These are phyloP conservation scores for Trialeurodes vaporariorum DNA, from an alignment of 1,140 invertebrate species.

Conservation along the genomic window DNA sequence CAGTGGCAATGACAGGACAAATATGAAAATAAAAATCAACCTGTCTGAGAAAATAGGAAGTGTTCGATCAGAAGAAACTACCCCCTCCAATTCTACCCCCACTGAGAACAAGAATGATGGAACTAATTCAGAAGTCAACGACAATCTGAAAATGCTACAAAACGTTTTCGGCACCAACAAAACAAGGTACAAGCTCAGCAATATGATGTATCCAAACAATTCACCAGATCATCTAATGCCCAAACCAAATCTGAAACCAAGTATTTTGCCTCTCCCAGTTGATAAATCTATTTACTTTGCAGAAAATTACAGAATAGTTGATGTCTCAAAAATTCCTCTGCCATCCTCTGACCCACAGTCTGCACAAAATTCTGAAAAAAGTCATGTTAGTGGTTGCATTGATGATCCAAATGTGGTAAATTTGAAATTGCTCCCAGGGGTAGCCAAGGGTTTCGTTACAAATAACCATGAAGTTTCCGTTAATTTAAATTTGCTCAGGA, in stretches of 20 bases:
- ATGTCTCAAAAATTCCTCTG: neutral
- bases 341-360: neutral
- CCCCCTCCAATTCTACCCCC: too few relatives aligned
- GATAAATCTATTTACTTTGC: neutral
- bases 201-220: neutral
- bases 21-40: neutral
- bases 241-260: neutral
- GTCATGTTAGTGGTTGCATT: neutral
- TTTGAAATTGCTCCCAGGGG: neutral
- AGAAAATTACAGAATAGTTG: neutral
- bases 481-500: too few relatives aligned
- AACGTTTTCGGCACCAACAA: neutral
- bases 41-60: too few relatives aligned
- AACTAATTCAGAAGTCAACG: neutral
- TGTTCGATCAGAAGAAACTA: too few relatives aligned
- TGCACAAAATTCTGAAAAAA: neutral
- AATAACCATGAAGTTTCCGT: too few relatives aligned
- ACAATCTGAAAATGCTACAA: neutral
- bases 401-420: neutral
- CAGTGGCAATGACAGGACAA: neutral
- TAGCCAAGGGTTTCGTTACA: too few relatives aligned
- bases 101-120: neutral
- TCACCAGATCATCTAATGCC: neutral
- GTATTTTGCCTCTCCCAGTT: neutral
- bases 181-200: neutral